Conservation (phyloP, 2,888 invertebrate genomes). For the Hydriomena furcata region DNA sequence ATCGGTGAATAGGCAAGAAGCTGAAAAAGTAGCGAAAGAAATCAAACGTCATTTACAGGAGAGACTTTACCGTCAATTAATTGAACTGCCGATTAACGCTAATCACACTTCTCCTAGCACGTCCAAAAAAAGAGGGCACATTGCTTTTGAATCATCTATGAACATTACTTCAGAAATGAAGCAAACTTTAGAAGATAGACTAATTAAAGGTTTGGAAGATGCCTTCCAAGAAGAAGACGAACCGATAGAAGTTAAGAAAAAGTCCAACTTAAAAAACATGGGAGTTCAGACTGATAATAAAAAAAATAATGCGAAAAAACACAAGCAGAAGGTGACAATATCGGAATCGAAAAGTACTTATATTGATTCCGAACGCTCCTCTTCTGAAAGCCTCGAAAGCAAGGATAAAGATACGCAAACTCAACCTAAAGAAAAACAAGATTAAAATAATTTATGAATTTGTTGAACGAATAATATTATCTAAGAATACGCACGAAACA, state of each 20-base stretch:
- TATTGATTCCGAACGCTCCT: not conserved
- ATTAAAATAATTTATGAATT: constrained; percentile 34
- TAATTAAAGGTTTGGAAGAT: constrained; percentile 1
- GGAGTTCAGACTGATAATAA: constrained; percentile 47
- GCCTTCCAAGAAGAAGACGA: not conserved
- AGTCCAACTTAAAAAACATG: constrained; percentile 50
- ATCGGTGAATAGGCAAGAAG: constrained; percentile 26
- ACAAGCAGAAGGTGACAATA: constrained; percentile 47
- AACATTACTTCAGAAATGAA: constrained; percentile 40
- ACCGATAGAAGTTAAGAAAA: constrained; percentile 18
- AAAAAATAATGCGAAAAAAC: constrained; percentile 13
- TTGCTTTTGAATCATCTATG: constrained; percentile 33
- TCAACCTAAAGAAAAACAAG: constrained; percentile 54
- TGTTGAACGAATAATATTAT: no score
- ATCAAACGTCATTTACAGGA: constrained; percentile 36
- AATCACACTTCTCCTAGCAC: not conserved
- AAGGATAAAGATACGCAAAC: constrained; percentile 42
- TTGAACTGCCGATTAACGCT: constrained; percentile 15
- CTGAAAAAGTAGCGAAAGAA: constrained; percentile 32
- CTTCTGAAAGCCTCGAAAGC: constrained; percentile 14
- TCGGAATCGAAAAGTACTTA: constrained; percentile 35
- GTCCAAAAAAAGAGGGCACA: constrained; percentile 16
- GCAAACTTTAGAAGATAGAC: constrained; percentile 26
- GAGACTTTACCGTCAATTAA: constrained; percentile 28
- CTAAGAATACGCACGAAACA: no score